Percentiles rank a stretch among this genome's conserved stretches.
phyloP scores from a whole-genome alignment of 2,888 invertebrate genomes.

The Conchocele bisecta region DNA sequence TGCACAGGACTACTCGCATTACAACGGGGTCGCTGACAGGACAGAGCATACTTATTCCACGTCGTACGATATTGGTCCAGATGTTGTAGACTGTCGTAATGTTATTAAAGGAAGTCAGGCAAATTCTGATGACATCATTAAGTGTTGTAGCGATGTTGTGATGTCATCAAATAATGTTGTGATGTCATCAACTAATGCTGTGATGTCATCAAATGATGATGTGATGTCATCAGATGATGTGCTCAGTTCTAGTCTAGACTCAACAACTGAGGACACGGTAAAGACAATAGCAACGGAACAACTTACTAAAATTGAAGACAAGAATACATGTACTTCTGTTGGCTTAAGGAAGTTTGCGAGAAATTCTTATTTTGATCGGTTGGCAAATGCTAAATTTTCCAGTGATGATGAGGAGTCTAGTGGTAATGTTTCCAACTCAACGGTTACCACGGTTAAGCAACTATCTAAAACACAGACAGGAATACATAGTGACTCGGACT shows the following conservation, averaged over 20 bases:
- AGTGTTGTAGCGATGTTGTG: constrained; percentile 1
- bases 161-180: not conserved
- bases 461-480: too few species aligned
- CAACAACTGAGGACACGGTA: too few species aligned
- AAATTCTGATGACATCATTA: not conserved
- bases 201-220: too few species aligned
- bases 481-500: too few species aligned
- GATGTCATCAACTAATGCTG: too few species aligned
- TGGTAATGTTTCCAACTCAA: not conserved
- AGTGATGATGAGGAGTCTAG: not conserved
- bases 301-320: too few species aligned
- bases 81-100: not conserved
- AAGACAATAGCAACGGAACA: too few species aligned
- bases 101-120: not conserved
- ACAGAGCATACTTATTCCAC: constrained; percentile 10
- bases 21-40: not conserved
- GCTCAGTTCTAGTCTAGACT: too few species aligned
- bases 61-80: constrained; percentile 14
- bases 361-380: not conserved
- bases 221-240: too few species aligned
- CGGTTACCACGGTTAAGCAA: too few species aligned
- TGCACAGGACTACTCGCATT: constrained; percentile 35
- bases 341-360: not conserved
- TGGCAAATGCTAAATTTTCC: not conserved
- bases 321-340: too few species aligned